phyloP scores from a whole-genome alignment of 2,113 vertebrate species.

The Hymenochirus boettgeri region DNA sequence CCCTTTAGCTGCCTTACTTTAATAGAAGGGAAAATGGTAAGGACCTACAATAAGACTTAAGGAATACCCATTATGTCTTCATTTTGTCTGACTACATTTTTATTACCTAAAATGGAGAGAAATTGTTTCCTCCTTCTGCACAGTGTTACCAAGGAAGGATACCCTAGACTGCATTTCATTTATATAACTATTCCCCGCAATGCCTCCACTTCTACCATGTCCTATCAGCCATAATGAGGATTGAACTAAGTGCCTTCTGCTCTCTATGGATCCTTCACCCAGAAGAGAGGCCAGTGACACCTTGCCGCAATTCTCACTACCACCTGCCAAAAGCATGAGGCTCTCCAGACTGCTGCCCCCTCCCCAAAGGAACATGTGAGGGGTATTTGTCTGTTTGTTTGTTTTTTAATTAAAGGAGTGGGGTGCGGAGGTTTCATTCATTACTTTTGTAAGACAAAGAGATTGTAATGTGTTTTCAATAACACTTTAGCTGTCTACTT shows the following conservation, averaged over 20 bases:
- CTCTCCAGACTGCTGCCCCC: conserved; percentile 19
- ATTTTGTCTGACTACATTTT: background rate
- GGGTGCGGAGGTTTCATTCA: background rate
- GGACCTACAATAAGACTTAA: background rate
- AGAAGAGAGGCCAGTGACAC: conserved; percentile 35
- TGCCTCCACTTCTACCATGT: background rate
- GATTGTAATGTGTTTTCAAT: conserved; percentile 38
- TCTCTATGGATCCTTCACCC: conserved; percentile 12
- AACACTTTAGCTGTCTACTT: conserved; percentile 35
- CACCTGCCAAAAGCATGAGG: conserved; percentile 39
- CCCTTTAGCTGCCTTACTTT: background rate
- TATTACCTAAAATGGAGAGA: background rate
- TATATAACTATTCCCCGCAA: background rate
- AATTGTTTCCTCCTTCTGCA: background rate
- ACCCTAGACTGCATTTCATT: conserved; percentile 6
- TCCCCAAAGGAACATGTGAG: background rate
- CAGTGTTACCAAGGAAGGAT: background rate
- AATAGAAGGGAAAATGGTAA: background rate
- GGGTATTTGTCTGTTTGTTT: background rate
- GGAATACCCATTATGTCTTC: background rate
- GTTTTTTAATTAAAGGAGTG: background rate
- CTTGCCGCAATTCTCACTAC: conserved; percentile 35
- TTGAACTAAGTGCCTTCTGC: conserved; percentile 40
- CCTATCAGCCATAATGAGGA: conserved; percentile 37
- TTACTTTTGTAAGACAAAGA: conserved; percentile 26